These are phyloP conservation scores for Parus major DNA, from an alignment of 2,113 vertebrate genomes.

Conservation along the genomic window DNA sequence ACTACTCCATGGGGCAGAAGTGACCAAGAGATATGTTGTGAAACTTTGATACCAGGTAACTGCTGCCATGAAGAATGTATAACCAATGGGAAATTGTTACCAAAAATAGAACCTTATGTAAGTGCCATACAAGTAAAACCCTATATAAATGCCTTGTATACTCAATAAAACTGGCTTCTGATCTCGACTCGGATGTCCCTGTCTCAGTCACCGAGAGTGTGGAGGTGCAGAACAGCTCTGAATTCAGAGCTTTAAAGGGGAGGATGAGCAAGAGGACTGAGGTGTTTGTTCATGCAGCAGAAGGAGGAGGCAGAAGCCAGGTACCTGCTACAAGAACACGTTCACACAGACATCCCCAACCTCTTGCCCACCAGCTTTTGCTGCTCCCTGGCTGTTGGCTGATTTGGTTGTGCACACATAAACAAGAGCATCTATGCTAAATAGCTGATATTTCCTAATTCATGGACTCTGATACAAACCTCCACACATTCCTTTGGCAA, in stretches of 20 bases:
- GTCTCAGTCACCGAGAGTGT: fast-evolving
- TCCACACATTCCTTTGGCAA: background rate
- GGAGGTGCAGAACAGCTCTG: background rate
- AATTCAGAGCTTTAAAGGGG: background rate
- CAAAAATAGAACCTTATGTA: no score
- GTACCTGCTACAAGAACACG: background rate
- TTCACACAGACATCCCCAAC: fast-evolving
- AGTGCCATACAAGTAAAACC: no score
- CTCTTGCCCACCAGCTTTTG: background rate
- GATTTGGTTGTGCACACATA: background rate
- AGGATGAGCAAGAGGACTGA: background rate
- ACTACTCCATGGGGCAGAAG: no score
- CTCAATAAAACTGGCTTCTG: no score
- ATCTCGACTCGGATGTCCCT: no score
- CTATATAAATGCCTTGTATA: no score
- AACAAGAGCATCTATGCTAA: background rate
- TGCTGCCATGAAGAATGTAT: no score
- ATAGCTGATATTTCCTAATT: background rate
- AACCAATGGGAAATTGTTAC: no score
- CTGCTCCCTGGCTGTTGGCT: background rate
- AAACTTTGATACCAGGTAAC: no score
- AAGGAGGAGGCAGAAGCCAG: background rate
- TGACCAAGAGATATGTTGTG: no score
- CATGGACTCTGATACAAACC: background rate
- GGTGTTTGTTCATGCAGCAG: background rate